Evolutionary conservation across 1,140 invertebrate genomes (phyloP).

Genomic region (Drosophila murphyi): DNA sequence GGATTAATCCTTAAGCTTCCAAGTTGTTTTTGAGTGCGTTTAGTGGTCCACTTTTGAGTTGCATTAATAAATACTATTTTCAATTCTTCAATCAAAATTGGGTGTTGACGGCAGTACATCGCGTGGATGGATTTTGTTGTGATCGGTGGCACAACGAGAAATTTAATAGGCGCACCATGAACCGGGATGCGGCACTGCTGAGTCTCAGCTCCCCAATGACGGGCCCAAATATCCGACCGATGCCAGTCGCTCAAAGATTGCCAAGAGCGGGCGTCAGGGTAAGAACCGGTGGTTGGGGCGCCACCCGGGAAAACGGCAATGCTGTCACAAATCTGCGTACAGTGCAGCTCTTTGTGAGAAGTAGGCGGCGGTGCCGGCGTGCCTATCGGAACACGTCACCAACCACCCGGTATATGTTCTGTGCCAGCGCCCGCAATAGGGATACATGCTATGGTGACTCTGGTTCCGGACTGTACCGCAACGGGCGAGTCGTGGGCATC

Average conservation of each 20-base stretch:
- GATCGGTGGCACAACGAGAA: conserved; percentile 39
- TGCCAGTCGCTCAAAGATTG: conserved; percentile 22
- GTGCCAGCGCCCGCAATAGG: conserved; percentile 26
- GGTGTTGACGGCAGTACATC: conserved; percentile 61
- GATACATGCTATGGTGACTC: conserved; percentile 67
- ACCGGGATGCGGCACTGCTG: conserved; percentile 60
- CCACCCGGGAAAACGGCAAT: conserved; percentile 32
- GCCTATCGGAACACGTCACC: conserved; percentile 14
- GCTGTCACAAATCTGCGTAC: conserved; percentile 19
- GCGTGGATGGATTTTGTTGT: conserved; percentile 26
- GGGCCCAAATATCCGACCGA: conserved; percentile 57
- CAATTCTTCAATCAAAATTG: conserved; percentile 1
- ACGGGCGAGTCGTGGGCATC: conserved; percentile 39
- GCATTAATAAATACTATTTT: no score
- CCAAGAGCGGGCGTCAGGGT: conserved; percentile 38
- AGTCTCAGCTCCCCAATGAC: conserved; percentile 37
- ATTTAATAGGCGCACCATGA: conserved; percentile 29
- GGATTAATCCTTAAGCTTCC: not conserved
- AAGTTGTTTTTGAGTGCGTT: not conserved
- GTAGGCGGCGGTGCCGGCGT: not conserved
- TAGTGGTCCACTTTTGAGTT: no score
- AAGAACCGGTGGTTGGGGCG: conserved; percentile 58
- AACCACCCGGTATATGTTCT: conserved; percentile 59
- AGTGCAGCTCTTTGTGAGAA: conserved; percentile 12
- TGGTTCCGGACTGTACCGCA: conserved; percentile 35